A percentile compares a stretch with the other conserved stretches of the same genome.
Conservation (phyloP, 2,113 vertebrate genomes). For the Riparia riparia region DNA sequence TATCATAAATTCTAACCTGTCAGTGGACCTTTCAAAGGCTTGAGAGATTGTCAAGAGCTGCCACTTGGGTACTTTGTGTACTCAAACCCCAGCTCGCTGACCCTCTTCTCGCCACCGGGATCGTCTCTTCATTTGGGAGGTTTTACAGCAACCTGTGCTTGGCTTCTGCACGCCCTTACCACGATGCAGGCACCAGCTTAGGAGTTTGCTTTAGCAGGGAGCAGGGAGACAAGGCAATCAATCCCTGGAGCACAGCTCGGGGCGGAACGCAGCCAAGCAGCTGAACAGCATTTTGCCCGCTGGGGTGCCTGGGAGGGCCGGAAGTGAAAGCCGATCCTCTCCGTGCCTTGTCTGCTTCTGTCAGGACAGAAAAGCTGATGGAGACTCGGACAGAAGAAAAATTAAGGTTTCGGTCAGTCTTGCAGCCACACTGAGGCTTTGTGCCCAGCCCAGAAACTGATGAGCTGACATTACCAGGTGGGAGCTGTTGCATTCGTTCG, state of each 20-base stretch:
- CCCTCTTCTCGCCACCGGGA: not conserved
- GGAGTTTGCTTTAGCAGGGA: not conserved
- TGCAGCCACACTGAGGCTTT: not conserved
- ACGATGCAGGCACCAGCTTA: accelerated
- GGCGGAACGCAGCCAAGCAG: not conserved
- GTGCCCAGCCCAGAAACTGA: not conserved
- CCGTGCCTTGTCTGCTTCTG: not conserved
- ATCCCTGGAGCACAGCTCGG: not conserved
- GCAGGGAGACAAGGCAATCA: not conserved
- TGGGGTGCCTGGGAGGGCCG: not conserved
- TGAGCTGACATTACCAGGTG: not conserved
- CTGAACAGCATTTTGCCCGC: not conserved
- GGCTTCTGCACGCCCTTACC: not conserved
- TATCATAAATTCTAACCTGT: not conserved
- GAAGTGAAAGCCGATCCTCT: not conserved
- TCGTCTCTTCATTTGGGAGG: not conserved
- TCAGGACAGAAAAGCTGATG: not conserved
- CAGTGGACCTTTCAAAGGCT: not conserved
- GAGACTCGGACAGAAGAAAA: not conserved
- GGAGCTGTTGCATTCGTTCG: not conserved
- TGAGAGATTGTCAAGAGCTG: not conserved
- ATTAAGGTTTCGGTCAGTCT: not conserved
- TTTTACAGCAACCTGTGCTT: not conserved
- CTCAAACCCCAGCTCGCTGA: not conserved
- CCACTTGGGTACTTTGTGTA: not conserved